phyloP scores from a whole-genome alignment of 2,888 invertebrate genomes.

The Clanis bilineata region DNA sequence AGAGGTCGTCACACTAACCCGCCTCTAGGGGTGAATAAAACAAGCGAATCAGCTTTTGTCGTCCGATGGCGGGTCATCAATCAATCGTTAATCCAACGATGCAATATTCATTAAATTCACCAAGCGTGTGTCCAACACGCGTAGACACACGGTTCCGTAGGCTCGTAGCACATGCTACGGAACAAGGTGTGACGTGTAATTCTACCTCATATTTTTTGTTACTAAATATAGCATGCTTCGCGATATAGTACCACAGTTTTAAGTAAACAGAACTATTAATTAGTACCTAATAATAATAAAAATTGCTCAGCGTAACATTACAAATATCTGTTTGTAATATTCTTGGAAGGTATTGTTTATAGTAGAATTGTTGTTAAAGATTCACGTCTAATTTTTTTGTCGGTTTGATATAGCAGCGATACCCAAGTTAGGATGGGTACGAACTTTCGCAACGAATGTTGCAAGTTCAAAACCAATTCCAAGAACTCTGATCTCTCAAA shows the following conservation, averaged over 20 bases:
- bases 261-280: too few species aligned
- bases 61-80: conserved; percentile 59
- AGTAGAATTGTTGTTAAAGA: too few species aligned
- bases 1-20: not conserved
- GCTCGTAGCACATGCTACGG: not conserved
- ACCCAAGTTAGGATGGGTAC: too few species aligned
- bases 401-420: too few species aligned
- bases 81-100: conserved; percentile 70
- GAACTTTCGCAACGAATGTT: too few species aligned
- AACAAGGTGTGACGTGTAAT: not conserved
- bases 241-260: not conserved
- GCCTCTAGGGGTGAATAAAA: not conserved
- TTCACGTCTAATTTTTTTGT: too few species aligned
- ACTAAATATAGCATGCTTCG: not conserved
- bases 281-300: too few species aligned
- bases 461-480: too few species aligned
- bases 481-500: too few species aligned
- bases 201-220: not conserved
- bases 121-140: conserved; percentile 16
- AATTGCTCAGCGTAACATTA: too few species aligned
- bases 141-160: not conserved
- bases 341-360: too few species aligned
- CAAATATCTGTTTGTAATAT: too few species aligned
- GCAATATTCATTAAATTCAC: conserved; percentile 68
- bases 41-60: conserved; percentile 50